Base-by-base conservation (phyloP, 1,140 invertebrate genomes). In the Matsumurasca onukii region DNA sequence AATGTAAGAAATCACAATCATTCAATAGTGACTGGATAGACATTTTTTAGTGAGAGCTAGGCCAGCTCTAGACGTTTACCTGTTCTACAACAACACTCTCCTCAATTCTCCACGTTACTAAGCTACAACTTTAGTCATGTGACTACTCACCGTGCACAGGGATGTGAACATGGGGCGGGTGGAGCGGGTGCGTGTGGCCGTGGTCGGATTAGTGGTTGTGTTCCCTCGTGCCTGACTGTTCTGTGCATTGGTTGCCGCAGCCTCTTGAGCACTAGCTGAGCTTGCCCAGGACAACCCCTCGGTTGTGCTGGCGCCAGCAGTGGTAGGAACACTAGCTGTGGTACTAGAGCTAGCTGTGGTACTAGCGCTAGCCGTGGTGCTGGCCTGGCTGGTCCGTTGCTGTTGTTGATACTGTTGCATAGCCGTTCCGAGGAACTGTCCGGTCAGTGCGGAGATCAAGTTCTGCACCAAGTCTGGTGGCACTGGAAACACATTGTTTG, bases 91-190 rank as follows among this genome's bases (percentile, higher is more conserved):
- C n/a, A n/a, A n/a, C n/a, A n/a, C n/a, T n/a, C n/a, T n/a, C n/a
- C n/a, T n/a, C n/a, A n/a, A n/a, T n/a, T n/a, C n/a, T n/a, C n/a
- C n/a, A n/a, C n/a, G n/a, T n/a, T n/a, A n/a, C n/a, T n/a, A n/a
- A n/a, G n/a, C n/a, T n/a, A n/a, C n/a, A n/a, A n/a, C n/a, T n/a
- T n/a, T n/a, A n/a, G n/a, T n/a, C n/a, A n/a, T n/a, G n/a, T n/a
- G n/a, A n/a, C n/a, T n/a, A n/a, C n/a, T n/a, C n/a, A n/a, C n/a
- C n/a, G n/a, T n/a, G n/a, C n/a, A n/a, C n/a, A n/a, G n/a, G 17
- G 59, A 86, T 78, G 71, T 86, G 84, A 13, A 89, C 84, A 69
- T 89, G 88, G 2, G 88, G 86, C 31, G 88, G 79, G 86, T 88
- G 24, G 86, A 86, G 9, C 87, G 81, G 13, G 87, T 89, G 74